phyloP scores from a whole-genome alignment of 2,797 vertebrate genomes.

The Meda fulgida region DNA sequence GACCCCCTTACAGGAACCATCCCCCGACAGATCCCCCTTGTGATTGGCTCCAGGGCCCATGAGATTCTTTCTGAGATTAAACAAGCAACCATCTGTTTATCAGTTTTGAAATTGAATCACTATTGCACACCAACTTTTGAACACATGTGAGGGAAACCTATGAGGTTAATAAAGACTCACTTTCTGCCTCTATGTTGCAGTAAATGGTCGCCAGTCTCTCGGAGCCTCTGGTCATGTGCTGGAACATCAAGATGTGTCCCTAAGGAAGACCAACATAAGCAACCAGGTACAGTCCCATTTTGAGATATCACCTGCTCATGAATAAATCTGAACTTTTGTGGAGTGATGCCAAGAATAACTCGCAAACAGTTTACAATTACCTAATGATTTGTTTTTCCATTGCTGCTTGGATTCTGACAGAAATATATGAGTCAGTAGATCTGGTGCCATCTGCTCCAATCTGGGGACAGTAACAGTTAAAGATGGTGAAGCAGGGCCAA shows the following conservation, averaged over 20 bases:
- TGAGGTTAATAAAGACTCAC: background rate
- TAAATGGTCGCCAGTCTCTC: slow-evolving; percentile 79
- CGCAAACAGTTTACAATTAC: background rate
- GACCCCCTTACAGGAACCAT: background rate
- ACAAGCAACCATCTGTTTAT: background rate
- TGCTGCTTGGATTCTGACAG: slow-evolving; percentile 27
- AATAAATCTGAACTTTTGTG: background rate
- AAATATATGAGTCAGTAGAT: slow-evolving; percentile 54
- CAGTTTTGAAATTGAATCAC: background rate
- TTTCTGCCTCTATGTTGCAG: slow-evolving; percentile 67
- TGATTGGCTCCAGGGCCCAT: background rate
- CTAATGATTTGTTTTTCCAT: slow-evolving; percentile 12
- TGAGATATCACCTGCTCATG: background rate
- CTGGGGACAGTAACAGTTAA: slow-evolving; percentile 48
- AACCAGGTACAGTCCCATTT: slow-evolving; percentile 76
- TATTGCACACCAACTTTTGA: background rate
- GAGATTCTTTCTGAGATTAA: background rate
- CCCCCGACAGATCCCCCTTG: background rate
- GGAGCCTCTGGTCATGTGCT: slow-evolving; percentile 73
- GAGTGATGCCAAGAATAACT: background rate
- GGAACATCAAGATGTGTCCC: slow-evolving; percentile 73
- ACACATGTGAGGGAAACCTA: background rate
- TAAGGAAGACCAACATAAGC: slow-evolving; percentile 77
- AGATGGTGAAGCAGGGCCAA: slow-evolving; percentile 66
- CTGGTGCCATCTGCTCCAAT: slow-evolving; percentile 34